phyloP scores from a whole-genome alignment of 2,797 vertebrate genomes.

The Acanthurus leucopareius region DNA sequence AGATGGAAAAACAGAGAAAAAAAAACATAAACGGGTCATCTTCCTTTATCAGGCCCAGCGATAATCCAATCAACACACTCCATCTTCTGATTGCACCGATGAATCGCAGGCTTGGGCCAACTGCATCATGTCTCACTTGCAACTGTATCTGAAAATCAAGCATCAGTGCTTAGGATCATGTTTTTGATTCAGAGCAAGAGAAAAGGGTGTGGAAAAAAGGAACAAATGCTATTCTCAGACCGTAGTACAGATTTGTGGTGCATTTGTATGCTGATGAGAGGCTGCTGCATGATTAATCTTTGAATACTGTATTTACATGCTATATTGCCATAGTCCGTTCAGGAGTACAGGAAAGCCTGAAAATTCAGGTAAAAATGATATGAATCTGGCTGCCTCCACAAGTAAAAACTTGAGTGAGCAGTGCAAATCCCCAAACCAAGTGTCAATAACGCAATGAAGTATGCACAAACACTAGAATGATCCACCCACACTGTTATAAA shows the following conservation, averaged over 20 bases:
- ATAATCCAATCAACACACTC: slow-evolving; percentile 67
- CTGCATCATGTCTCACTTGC: neutral
- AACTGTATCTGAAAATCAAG: slow-evolving; percentile 48
- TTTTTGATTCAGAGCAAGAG: slow-evolving; percentile 22
- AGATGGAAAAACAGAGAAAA: slow-evolving; percentile 41
- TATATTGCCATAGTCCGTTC: neutral
- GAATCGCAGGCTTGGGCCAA: slow-evolving; percentile 33
- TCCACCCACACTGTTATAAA: neutral
- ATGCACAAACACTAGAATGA: neutral
- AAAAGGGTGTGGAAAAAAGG: neutral
- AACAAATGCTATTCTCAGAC: slow-evolving; percentile 11
- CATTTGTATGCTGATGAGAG: slow-evolving; percentile 3
- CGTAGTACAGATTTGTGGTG: neutral
- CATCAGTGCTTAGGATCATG: neutral
- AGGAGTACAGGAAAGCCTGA: neutral
- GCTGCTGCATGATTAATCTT: neutral
- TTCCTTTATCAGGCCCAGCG: slow-evolving; percentile 34
- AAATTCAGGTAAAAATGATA: slow-evolving; percentile 1
- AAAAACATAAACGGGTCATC: slow-evolving; percentile 58
- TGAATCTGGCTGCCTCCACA: neutral
- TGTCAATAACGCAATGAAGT: neutral
- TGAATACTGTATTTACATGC: neutral
- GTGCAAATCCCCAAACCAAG: slow-evolving; percentile 1
- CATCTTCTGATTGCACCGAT: slow-evolving; percentile 61
- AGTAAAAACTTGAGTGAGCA: neutral